phyloP scores from a whole-genome alignment of 2,797 vertebrate species.

The Pseudochromis fuscus region DNA sequence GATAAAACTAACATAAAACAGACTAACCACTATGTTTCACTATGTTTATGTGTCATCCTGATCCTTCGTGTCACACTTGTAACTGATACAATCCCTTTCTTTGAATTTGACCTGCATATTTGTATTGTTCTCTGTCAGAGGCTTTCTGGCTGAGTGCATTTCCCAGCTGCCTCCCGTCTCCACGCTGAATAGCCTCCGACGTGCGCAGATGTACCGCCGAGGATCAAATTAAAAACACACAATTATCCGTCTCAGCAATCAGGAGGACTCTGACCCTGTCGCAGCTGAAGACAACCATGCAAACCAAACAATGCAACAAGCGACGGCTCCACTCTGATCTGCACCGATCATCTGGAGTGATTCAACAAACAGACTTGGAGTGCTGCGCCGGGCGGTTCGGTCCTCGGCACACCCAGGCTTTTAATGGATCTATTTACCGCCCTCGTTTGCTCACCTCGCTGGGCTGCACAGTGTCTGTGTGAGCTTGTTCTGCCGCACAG shows the following conservation, averaged over 20 bases:
- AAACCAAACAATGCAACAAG: slow-evolving; percentile 50
- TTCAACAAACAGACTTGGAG: slow-evolving; percentile 20
- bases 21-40: slow-evolving; percentile 40
- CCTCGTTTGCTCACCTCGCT: slow-evolving; percentile 43
- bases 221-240: slow-evolving; percentile 74
- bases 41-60: slow-evolving; percentile 28
- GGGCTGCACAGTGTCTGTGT: slow-evolving; percentile 15
- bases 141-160: slow-evolving; percentile 62
- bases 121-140: slow-evolving; percentile 49
- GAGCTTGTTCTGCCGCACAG: slow-evolving; percentile 13
- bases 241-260: slow-evolving; percentile 62
- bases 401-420: slow-evolving; percentile 16
- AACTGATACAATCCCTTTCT: slow-evolving; percentile 4
- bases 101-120: slow-evolving; percentile 38
- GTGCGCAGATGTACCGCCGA: slow-evolving; percentile 19
- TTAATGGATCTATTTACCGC: slow-evolving; percentile 54
- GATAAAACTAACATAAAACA: too few species aligned
- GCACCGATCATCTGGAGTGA: slow-evolving; percentile 18
- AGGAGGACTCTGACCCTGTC: slow-evolving; percentile 61
- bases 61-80: slow-evolving; percentile 13
- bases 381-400: slow-evolving; percentile 11
- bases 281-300: slow-evolving; percentile 56
- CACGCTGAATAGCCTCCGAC: slow-evolving; percentile 32
- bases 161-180: slow-evolving; percentile 33
- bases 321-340: slow-evolving; percentile 26